Base-by-base conservation (phyloP, 2,797 vertebrate species). In the Carapus acus region DNA sequence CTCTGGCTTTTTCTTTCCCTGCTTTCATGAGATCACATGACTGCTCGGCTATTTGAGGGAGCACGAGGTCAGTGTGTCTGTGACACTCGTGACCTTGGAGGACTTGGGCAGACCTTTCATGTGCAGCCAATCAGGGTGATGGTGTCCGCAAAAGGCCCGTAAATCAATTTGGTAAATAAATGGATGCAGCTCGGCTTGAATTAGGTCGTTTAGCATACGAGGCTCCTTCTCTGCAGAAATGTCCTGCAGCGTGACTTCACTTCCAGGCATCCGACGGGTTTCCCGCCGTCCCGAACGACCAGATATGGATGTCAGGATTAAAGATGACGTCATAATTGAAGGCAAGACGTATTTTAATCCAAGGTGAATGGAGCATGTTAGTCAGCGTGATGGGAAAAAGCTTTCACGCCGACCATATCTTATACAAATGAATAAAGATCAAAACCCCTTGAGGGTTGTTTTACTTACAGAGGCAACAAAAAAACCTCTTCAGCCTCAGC, bases 121-220 rank as follows among this genome's bases (percentile, higher is more conserved):
- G 73, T 65, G 66, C 67, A 62, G 41, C 54, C 57, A 83, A 82
- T 84, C 64, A 80, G 71, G 49, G 71, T 60, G 77, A 65, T 49
- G 58, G 55, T 49, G 82, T 83, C 80, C 72, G 51, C 54, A 71
- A 65, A 81, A 66, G 61, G 47, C 56, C 58, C 61, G 68, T 85
- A 85, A 87, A 65, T 83, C 19, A 80, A 85, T 86, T 84, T 82
- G 65, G 72, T 54, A 71, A 73, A 58, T 83, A 85, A 87, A 74
- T 85, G 85, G 80, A 62, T 71, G 74, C 81, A 84, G 75, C 79
- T 66, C 60, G 79, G 44, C 51, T 76, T 67, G 55, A 77, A 73
- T 88, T 88, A 83, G 51, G 48, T 67, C 34, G 34, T 40, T 49
- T 59, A 54, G 48, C 2, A 8, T 49, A 49, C 21, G 47, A 39